Conservation (phyloP, 2,888 invertebrate species). For the Rotaria macrura region DNA sequence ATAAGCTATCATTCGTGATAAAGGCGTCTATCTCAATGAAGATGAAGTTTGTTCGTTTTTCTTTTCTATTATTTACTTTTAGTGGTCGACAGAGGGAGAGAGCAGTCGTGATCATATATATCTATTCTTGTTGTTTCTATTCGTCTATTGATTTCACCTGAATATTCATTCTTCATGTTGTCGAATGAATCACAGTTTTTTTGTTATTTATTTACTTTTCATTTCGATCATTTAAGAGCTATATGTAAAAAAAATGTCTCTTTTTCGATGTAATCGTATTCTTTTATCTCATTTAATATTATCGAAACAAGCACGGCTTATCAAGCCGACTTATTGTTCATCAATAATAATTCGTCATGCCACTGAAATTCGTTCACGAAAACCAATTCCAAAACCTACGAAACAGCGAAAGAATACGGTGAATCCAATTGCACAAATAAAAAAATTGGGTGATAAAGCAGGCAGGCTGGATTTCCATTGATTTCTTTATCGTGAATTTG, state of each 20-base stretch:
- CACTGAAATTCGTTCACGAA: conserved; percentile 1
- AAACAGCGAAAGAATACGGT: neutral
- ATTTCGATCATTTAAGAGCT: neutral
- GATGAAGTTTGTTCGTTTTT: neutral
- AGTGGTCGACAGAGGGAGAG: neutral
- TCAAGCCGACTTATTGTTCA: neutral
- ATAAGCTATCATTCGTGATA: too few species aligned
- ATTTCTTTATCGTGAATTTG: neutral
- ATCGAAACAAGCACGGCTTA: neutral
- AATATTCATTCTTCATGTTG: neutral
- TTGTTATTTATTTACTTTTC: neutral
- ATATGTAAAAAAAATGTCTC: neutral
- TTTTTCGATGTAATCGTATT: neutral
- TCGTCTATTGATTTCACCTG: neutral
- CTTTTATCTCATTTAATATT: neutral
- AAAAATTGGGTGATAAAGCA: neutral
- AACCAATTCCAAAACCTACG: neutral
- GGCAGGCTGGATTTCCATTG: neutral
- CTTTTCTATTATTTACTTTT: neutral
- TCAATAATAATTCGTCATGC: neutral
- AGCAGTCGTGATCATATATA: neutral
- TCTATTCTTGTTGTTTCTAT: neutral
- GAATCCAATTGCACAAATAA: neutral
- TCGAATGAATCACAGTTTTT: neutral
- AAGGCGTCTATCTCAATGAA: too few species aligned